Evolutionary conservation across 2,888 invertebrate species (phyloP).

Genomic region (Lycophotia porphyrea): DNA sequence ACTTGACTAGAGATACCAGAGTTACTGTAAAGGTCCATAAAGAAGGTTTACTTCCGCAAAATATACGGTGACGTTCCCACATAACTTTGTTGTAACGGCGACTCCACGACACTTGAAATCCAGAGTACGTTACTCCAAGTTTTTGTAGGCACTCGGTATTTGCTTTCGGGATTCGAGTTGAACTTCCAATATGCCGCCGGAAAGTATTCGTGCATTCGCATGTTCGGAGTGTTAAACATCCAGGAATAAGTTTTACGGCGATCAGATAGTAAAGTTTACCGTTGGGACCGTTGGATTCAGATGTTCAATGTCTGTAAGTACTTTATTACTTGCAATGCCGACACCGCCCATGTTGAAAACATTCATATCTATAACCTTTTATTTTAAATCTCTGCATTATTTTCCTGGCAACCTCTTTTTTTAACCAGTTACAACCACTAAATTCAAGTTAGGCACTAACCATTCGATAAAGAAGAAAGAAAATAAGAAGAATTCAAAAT

Average conservation of each 20-base stretch:
- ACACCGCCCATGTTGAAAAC: not conserved
- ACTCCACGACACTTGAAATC: constrained; percentile 71
- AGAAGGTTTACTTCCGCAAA: not conserved
- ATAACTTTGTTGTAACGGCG: constrained; percentile 27
- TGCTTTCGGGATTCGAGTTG: constrained; percentile 86
- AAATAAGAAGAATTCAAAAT: too few species aligned
- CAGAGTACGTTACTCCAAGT: constrained; percentile 81
- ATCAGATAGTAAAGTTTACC: constrained; percentile 83
- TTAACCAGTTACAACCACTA: not conserved
- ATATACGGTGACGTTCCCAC: not conserved
- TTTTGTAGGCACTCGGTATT: constrained; percentile 87
- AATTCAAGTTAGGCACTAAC: too few species aligned
- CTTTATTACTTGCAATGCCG: constrained; percentile 43
- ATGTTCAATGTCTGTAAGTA: constrained; percentile 53
- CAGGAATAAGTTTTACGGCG: constrained; percentile 81
- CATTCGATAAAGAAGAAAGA: too few species aligned
- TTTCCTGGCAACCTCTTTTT: not conserved
- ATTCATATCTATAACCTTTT: not conserved
- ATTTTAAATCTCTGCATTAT: not conserved
- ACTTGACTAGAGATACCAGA: too few species aligned
- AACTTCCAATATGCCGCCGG: constrained; percentile 87
- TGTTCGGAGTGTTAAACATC: constrained; percentile 80
- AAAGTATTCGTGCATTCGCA: constrained; percentile 87
- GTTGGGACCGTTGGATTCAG: constrained; percentile 63
- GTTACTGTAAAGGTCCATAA: too few species aligned